Base-by-base conservation (phyloP, 2,113 vertebrate species). In the Phylloscopus trochilus region DNA sequence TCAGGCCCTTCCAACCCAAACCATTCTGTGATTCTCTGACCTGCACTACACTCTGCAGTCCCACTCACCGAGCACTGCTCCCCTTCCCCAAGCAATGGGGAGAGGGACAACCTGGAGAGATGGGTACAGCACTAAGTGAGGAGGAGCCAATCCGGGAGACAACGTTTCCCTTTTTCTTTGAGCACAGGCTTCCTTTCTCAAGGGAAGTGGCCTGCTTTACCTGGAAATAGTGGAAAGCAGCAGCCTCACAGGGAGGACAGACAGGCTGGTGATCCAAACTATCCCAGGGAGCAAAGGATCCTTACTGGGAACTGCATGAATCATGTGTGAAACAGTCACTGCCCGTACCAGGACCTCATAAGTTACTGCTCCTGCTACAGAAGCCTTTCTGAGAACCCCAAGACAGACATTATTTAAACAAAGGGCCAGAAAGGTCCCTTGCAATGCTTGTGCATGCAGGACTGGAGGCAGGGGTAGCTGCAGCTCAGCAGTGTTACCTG, bases 311-410 rank as follows among this genome's bases (percentile, higher is more conserved):
- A 67, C 39, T 1, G 2, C n/a, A 18, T 0, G 5, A 68, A 52
- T 41, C 27, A 13, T 31, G 33, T 31, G 28, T 31, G 44, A 89
- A 60, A 58, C 0, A 0, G 43, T 21, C 46, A 59, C 31, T 5
- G 0, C 12, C 59, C 1, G 0, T 44, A 30, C 24, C 53, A 52
- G 31, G 31, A 28, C 9, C 11, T 58, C 46, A 64, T 27, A 33
- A 83, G 73, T 39, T 35, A 53, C 41, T 83, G 58, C 27, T 64
- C n/a, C 63, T 39, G 33, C 49, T 30, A 41, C 49, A 79, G 52
- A 83, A 75, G 44, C 47, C 30, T 77, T 64, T 26, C 51, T 62
- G 59, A 15, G 33, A 88, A 47, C 16, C n/a, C 46, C 26, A 35
- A 73, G 22, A 39, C 9, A 66, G 43, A 46, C 1, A 5, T 27